phyloP scores from a whole-genome alignment of 2,113 vertebrate genomes.

The Apistogramma diplotaenia region DNA sequence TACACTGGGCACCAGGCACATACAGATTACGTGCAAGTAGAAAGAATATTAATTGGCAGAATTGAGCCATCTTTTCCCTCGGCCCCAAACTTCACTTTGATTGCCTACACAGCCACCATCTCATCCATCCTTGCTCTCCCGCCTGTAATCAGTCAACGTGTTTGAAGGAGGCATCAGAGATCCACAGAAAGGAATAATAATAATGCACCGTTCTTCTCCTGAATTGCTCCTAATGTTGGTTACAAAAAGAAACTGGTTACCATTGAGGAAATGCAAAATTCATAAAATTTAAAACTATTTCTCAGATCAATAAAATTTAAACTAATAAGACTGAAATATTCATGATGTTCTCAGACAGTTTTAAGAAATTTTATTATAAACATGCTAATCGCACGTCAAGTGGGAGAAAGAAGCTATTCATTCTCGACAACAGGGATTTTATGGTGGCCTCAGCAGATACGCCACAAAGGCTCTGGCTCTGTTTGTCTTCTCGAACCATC shows the following conservation, averaged over 20 bases:
- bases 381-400: slow-evolving; percentile 64
- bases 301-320: not conserved
- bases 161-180: slow-evolving; percentile 2
- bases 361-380: slow-evolving; percentile 25
- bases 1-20: not conserved
- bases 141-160: slow-evolving; percentile 24
- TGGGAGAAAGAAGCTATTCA: slow-evolving; percentile 61
- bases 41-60: not conserved
- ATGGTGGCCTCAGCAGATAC: slow-evolving; percentile 40
- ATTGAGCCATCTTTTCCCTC: not conserved
- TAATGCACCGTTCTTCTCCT: not conserved
- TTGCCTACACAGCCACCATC: not conserved
- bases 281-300: not conserved
- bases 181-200: not conserved
- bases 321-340: not conserved
- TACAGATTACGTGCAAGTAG: not conserved
- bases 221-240: not conserved
- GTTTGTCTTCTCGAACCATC: slow-evolving; percentile 23
- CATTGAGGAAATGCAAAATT: not conserved
- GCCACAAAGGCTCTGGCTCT: slow-evolving; percentile 21
- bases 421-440: slow-evolving; percentile 65
- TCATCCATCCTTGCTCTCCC: not conserved
- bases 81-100: not conserved
- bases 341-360: not conserved
- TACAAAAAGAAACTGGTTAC: not conserved